Percentiles rank a stretch among this genome's conserved stretches.
Conservation (phyloP, 2,797 vertebrate genomes). For the Saguinus oedipus region DNA sequence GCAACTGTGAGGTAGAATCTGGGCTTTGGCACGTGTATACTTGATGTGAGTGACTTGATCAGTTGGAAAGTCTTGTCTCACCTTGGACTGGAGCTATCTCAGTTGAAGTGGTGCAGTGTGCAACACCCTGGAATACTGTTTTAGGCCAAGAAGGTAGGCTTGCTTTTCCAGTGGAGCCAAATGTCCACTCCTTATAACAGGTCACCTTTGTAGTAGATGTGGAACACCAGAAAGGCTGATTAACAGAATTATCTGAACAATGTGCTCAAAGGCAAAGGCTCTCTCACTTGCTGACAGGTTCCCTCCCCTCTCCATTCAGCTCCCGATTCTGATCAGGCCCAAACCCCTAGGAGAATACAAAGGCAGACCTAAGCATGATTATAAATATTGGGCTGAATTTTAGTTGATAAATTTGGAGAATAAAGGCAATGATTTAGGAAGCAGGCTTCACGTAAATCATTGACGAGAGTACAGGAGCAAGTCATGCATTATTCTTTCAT, state of each 20-base stretch:
- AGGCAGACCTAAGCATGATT: not conserved
- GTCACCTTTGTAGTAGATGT: not conserved
- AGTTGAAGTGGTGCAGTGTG: not conserved
- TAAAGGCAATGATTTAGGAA: constrained; percentile 6
- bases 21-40: not conserved
- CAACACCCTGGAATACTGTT: not conserved
- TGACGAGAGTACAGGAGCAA: not conserved
- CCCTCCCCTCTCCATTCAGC: not conserved
- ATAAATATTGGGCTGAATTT: not conserved
- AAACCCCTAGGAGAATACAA: not conserved
- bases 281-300: not conserved
- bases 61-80: not conserved
- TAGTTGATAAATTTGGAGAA: not conserved
- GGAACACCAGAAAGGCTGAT: not conserved
- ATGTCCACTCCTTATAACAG: not conserved
- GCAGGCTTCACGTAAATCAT: not conserved
- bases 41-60: not conserved
- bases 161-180: not conserved
- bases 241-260: not conserved
- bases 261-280: not conserved
- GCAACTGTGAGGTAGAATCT: not conserved
- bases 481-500: not conserved
- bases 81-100: not conserved
- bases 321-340: not conserved
- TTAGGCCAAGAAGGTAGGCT: not conserved